phyloP scores from a whole-genome alignment of 2,797 vertebrate species.

The Limnodromus scolopaceus region DNA sequence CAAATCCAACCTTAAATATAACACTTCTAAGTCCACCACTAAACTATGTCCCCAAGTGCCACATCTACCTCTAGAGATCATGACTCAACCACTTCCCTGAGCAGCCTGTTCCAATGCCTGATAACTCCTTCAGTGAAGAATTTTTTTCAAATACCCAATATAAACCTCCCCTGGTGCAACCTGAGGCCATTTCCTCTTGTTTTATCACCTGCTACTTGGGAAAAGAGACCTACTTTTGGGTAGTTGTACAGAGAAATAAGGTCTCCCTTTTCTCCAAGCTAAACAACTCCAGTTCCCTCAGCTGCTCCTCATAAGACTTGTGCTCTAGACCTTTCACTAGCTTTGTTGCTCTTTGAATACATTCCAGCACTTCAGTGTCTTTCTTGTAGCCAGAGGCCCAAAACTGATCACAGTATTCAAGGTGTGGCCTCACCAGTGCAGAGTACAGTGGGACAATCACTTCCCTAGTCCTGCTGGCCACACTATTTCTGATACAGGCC shows the following conservation, averaged over 20 bases:
- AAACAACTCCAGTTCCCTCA: not conserved
- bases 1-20: not conserved
- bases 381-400: not conserved
- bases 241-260: not conserved
- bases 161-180: not conserved
- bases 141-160: not conserved
- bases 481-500: not conserved
- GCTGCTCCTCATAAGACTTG: not conserved
- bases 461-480: not conserved
- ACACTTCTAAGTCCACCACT: not conserved
- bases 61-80: not conserved
- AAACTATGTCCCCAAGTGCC: not conserved
- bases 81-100: not conserved
- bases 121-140: not conserved
- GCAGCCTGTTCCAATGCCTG: not conserved
- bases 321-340: not conserved
- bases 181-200: not conserved
- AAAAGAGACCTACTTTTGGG: not conserved
- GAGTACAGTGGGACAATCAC: not conserved
- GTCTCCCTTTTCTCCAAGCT: not conserved
- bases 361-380: not conserved
- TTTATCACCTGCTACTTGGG: not conserved
- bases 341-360: not conserved
- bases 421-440: not conserved
- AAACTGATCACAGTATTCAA: not conserved